Evolutionary conservation across 2,888 invertebrate species (phyloP), one percentile per base, ranked within the genome.

Genomic region (Rugalucina vietnamica): DNA sequence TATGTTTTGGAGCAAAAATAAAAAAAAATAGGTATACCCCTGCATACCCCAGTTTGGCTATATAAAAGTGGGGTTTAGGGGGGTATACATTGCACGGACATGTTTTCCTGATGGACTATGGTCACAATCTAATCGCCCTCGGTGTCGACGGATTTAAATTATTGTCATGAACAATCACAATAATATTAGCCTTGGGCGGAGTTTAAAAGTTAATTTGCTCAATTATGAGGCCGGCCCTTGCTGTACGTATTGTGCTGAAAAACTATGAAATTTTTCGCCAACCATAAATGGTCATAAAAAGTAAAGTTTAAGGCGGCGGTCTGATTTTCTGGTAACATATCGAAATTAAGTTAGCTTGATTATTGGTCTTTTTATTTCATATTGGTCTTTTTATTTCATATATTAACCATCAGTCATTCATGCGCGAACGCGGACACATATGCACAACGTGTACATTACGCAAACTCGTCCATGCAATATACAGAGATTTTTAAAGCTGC

Each of bases 261-360:
- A 60, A 60, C 29, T 3, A 60, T 60, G 60, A 29, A 5, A 60
- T 60, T 60, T 29, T 60, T 60, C 29, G 60, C 4, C 60, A 60
- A 5, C 60, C 60, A 60, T 60, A 60, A 60, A 60, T 29, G 24
- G 60, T 60, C 24, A 60, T 60, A 60, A 60, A 60, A 60, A 29
- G 24, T 60, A 21, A 5, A 24, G 60, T 21, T 60, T 60, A 60
- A 60, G 29, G 60, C 3, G 60, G 60, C 29, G 27, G 60, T 27
- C 54, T 43, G 43, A n/a, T 43, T 18, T 12, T 18, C 18, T 8
- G 18, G 43, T 43, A 43, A 43, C 43, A 43, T 43, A 43, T 43
- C 18, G 18, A 43, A 12, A 8, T 43, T 18, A 43, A 43, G 43
- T 43, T 43, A 12, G 43, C 18, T 18, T 8, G 43, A 43, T 43